Base-by-base conservation (phyloP, 1,140 invertebrate genomes). In the Trichonephila clavipes region DNA sequence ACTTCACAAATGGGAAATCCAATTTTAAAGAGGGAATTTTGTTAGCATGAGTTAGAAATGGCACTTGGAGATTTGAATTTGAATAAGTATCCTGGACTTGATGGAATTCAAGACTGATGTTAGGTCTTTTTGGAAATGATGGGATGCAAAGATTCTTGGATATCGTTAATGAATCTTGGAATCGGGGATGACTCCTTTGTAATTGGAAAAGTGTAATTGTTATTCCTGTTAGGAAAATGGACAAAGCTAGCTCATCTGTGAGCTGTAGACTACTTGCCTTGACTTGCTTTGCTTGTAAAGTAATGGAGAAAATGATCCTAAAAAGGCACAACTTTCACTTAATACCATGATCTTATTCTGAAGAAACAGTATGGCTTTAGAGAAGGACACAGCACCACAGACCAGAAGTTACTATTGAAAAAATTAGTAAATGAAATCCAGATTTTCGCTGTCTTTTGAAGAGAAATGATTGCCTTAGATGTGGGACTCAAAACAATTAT, bases 61-160 rank as follows among this genome's bases (percentile, higher is more conserved):
- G 88, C 88, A 58, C 18, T 90, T 66, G 34, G 66, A 40, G 8
- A 77, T 59, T 19, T 90, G 0, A 69, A 81, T 81, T 90, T 14
- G 34, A 90, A 8, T 19, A 81, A 77, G 61, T 77, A 69, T 61
- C 88, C 88, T 4, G 69, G 88, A 21, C 69, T 69, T 5, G 88
- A 90, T 59, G 69, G 88, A 21, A 12, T 77, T 24, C 34, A 28
- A 69, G 44, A 10, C 69, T 34, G 21, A 81, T 90, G 88, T 69
- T 90, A 10, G 69, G 61, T 77, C 72, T 77, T 28, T 40, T 90
- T 7, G 88, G 51, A 16, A 14, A 21, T 34, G 14, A 12, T 1
- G 88, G 87, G 69, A 89, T 1, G 34, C 34, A 40, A 40, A 2
- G 34, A 40, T 40, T 40, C 34, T 3, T 40, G 34, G 34, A 40